Evolutionary conservation across 2,888 invertebrate species (phyloP).

Genomic region (Archaeoteleia sp.): DNA sequence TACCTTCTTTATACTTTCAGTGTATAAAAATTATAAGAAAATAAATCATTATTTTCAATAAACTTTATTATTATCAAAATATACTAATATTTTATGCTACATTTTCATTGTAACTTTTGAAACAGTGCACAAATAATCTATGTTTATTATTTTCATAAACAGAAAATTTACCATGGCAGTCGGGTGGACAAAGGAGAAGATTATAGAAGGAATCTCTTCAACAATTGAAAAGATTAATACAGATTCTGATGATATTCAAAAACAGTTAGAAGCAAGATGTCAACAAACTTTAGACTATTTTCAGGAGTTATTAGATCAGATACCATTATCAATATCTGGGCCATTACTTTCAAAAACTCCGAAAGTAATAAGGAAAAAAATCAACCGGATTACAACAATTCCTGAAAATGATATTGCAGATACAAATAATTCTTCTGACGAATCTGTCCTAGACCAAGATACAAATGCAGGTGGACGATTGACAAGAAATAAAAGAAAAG

Average conservation of each 20-base stretch:
- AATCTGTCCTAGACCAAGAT: slow-evolving; percentile 2
- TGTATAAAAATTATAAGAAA: no score
- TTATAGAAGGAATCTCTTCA: slow-evolving; percentile 53
- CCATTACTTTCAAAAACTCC: slow-evolving; percentile 68
- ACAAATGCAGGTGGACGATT: slow-evolving; percentile 14
- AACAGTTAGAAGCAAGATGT: slow-evolving; percentile 25
- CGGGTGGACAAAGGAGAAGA: slow-evolving; percentile 45
- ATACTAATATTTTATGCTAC: no score
- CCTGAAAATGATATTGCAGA: slow-evolving; percentile 61
- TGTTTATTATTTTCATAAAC: background rate
- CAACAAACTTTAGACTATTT: slow-evolving; percentile 55
- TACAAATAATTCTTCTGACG: background rate
- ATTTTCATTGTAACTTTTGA: no score
- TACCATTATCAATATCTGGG: slow-evolving; percentile 54
- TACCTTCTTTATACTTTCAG: no score
- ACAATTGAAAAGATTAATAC: slow-evolving; percentile 54
- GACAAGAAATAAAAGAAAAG: slow-evolving; percentile 59
- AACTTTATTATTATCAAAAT: no score
- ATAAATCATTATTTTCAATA: no score
- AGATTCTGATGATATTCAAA: slow-evolving; percentile 42
- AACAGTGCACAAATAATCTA: background rate
- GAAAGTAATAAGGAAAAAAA: slow-evolving; percentile 58
- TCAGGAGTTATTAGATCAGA: slow-evolving; percentile 55
- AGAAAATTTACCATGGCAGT: slow-evolving; percentile 8
- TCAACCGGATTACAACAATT: slow-evolving; percentile 66